phyloP scores from a whole-genome alignment of 2,888 invertebrate species.

The Cephalotes varians region DNA sequence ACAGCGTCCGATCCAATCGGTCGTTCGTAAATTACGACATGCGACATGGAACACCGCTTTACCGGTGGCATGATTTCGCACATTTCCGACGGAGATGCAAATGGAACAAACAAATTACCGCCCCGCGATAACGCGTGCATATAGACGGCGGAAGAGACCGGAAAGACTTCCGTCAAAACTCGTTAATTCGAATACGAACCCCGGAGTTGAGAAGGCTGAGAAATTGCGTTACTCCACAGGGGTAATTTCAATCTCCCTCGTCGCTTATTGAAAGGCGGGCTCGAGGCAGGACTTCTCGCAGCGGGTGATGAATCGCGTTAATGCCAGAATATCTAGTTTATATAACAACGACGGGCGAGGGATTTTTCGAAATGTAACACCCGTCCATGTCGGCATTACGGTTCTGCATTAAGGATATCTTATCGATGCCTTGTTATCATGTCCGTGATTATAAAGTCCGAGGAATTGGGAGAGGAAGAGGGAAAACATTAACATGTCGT shows the following conservation, averaged over 20 bases:
- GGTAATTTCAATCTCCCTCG: conserved; percentile 57
- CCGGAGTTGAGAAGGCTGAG: background rate
- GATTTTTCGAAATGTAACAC: conserved; percentile 3
- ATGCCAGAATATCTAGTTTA: conserved; percentile 32
- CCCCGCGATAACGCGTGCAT: background rate
- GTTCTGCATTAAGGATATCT: conserved; percentile 12
- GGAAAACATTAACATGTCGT: conserved; percentile 19
- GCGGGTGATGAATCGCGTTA: conserved; percentile 54
- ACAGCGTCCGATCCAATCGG: background rate
- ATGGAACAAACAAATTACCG: conserved; percentile 27
- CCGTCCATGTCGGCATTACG: background rate
- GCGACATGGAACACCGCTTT: background rate
- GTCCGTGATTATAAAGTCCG: conserved; percentile 7
- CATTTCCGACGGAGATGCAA: background rate
- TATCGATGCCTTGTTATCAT: conserved; percentile 35
- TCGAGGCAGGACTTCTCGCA: conserved; percentile 43
- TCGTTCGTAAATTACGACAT: conserved; percentile 5
- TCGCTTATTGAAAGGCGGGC: conserved; percentile 51
- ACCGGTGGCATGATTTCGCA: background rate
- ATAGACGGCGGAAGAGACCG: background rate
- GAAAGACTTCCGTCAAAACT: conserved; percentile 35
- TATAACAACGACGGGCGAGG: conserved; percentile 4
- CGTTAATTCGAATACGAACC: conserved; percentile 26
- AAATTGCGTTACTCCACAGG: conserved; percentile 54
- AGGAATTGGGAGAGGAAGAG: background rate